Percentiles rank a stretch among this genome's conserved stretches.
Evolutionary conservation across 1,140 invertebrate species (phyloP).

Genomic region (Himalopsyche phryganea): DNA sequence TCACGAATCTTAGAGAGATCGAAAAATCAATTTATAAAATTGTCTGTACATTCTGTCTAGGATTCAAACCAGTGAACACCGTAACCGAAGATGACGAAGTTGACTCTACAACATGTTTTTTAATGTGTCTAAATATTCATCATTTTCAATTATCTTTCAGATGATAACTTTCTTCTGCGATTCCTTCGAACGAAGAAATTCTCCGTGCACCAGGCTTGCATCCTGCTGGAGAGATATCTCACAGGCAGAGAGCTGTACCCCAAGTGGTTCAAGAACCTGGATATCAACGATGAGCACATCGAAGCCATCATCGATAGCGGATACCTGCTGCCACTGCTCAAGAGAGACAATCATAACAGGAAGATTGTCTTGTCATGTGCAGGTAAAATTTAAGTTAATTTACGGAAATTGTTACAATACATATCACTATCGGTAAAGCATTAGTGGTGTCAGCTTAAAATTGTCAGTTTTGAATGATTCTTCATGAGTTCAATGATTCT

Average conservation of each 20-base stretch:
- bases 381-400: conserved; percentile 55
- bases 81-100: no score
- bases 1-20: no score
- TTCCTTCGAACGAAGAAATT: conserved; percentile 86
- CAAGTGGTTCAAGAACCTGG: conserved; percentile 77
- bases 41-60: no score
- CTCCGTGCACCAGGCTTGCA: conserved; percentile 76
- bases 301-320: conserved; percentile 77
- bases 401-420: no score
- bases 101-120: no score
- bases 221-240: conserved; percentile 81
- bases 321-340: conserved; percentile 72
- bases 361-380: conserved; percentile 72
- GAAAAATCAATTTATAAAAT: no score
- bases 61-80: no score
- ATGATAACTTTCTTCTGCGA: conserved; percentile 73
- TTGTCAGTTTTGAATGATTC: no score
- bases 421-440: no score
- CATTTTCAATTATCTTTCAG: conserved; percentile 46
- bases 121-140: no score
- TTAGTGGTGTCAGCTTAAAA: no score
- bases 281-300: conserved; percentile 67
- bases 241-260: conserved; percentile 76
- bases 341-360: conserved; percentile 69
- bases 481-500: no score